Base-by-base conservation (phyloP, 2,888 invertebrate genomes). In the Harpalus rufipes region DNA sequence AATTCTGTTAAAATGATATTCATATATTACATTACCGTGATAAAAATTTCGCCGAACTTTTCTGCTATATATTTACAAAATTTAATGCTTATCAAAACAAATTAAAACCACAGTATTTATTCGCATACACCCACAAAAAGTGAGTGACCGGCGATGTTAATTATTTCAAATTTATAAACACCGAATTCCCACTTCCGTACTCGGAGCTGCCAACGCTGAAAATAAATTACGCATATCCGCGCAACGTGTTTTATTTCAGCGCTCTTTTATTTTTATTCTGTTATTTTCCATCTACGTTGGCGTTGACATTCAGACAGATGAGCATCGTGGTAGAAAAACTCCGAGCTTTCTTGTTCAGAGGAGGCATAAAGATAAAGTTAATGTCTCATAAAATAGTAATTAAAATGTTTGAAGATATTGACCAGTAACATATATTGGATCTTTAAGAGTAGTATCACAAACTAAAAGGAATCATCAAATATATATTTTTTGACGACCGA, bases 191-290 rank as follows among this genome's bases (percentile, higher is more conserved):
- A 74, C 72, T 74, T 74, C 72, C 72, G 72, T n/a, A 41, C 41
- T 44, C 72, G 44, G 68, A 74, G 14, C 58, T 78, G 78, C 78
- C 78, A 78, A 58, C 78, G n/a, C 32, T 58, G 56, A 78, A 78
- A 78, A 78, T 78, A 58, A 78, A 78, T 78, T 78, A 78, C 78
- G 25, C 58, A 58, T 78, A 78, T 78, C 58, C 78, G 78, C 21
- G 25, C 78, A 16, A 8, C 32, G 78, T 78, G 56, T 78, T 78
- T 78, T 78, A 78, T 78, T 58, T 56, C 58, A 58, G 72, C 25
- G 25, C 58, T 58, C 76, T 78, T 78, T 78, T 78, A 78, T 78
- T 78, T 78, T 78, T 78, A 78, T 78, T 78, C 58, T 78, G 78
- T 78, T 78, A 78, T 78, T 78, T 74, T 78, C 56, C 39, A 78